Base-by-base conservation (phyloP, 2,113 vertebrate genomes). In the Nothocercus nigrocapillus region DNA sequence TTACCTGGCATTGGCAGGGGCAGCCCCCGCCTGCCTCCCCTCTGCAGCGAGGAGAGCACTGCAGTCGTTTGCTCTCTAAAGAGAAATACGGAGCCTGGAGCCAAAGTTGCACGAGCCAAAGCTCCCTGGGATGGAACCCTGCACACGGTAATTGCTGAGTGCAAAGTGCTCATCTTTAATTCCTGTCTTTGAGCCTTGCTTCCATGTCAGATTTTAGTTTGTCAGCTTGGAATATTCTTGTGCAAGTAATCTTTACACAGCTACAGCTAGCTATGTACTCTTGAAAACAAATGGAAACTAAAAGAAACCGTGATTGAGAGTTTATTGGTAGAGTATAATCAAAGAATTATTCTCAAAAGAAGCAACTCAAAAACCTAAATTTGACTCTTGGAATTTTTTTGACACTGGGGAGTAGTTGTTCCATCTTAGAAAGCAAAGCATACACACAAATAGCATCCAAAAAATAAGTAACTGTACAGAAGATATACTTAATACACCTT, bases 1-100 rank as follows among this genome's bases (percentile, higher is more conserved):
- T 38, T 68, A 22, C 34, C 58, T 40, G 7, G 0, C 21, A 5
- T 18, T 13, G 3, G 5, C 15, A 30, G 30, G 7, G 27, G 25
- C 13, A 0, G 1, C 61, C 47, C 13, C 15, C 47, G 82, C 0
- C 5, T 12, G 0, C 42, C 45, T 42, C 2, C 24, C 3, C 0
- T 25, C 10, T 5, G 18, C 15, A 36, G 21, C n/a, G 53, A 8
- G 3, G 32, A 7, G 62, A 34, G 3, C 1, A 11, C 25, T 19
- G 44, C 24, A 24, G 20, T n/a, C 16, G 56, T n/a, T 34, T n/a
- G 32, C 58, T 59, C 32, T 25, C 34, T 15, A 5, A n/a, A n/a
- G 30, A n/a, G 61, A 49, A 59, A n/a, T 59, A 22, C 18, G 25
- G 34, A 51, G 24, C 3, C 74, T 79, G 20, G 25, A 64, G 59